Conservation (phyloP, 2,888 invertebrate genomes). For the Thecocarcelia acutangulata region DNA sequence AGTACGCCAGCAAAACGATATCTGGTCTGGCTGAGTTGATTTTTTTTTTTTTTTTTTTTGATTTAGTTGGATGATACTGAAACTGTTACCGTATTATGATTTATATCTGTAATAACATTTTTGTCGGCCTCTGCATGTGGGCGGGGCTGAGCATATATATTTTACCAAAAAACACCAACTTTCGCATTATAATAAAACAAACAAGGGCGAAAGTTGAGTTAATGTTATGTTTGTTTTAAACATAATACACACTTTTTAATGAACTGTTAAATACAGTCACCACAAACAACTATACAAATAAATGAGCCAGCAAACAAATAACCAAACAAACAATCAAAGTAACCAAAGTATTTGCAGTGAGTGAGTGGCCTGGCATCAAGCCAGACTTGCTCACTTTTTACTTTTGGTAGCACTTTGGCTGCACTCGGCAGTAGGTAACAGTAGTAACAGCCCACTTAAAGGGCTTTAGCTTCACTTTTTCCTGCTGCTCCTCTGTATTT, state of each 20-base stretch:
- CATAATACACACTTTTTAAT: slow-evolving; percentile 67
- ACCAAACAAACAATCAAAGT: slow-evolving; percentile 29
- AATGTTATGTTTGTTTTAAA: slow-evolving; percentile 67
- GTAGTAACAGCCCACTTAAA: slow-evolving; percentile 52
- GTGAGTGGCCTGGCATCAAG: slow-evolving; percentile 17
- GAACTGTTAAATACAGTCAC: slow-evolving; percentile 71
- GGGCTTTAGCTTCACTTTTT: slow-evolving; percentile 60
- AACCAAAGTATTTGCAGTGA: slow-evolving; percentile 31
- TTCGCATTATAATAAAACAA: slow-evolving; percentile 72
- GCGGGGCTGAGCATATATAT: slow-evolving; percentile 71
- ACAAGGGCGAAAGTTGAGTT: slow-evolving; percentile 73
- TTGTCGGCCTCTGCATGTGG: slow-evolving; percentile 71
- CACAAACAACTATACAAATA: slow-evolving; percentile 19
- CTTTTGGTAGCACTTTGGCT: slow-evolving; percentile 28
- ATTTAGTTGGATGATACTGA: slow-evolving; percentile 14
- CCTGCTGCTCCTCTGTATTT: slow-evolving; percentile 6
- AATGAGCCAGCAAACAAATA: slow-evolving; percentile 12
- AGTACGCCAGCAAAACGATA: slow-evolving; percentile 20
- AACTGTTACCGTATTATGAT: slow-evolving; percentile 62
- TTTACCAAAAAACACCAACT: slow-evolving; percentile 67
- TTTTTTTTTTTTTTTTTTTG: no score
- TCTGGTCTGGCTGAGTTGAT: slow-evolving; percentile 3
- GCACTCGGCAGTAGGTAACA: slow-evolving; percentile 57
- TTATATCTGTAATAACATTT: slow-evolving; percentile 72
- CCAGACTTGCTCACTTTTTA: slow-evolving; percentile 36